phyloP scores from a whole-genome alignment of 2,113 vertebrate genomes.

The Gnathonemus echidnorhynchus region DNA sequence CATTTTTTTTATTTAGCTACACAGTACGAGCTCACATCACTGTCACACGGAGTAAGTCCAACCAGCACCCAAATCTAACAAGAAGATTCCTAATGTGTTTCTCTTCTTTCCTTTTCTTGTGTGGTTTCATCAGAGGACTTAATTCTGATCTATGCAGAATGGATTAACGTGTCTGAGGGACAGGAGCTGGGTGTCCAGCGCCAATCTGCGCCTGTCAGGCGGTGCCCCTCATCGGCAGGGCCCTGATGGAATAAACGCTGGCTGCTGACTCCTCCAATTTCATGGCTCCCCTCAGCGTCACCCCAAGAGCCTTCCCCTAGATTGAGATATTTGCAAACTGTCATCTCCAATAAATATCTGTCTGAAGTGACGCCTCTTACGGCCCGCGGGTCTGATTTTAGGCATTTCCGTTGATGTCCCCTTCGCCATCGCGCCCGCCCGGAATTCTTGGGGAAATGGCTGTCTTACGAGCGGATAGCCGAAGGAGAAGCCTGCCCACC shows the following conservation, averaged over 20 bases:
- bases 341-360: conserved; percentile 96
- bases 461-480: conserved; percentile 29
- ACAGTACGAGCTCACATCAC: not conserved
- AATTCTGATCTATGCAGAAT: conserved; percentile 61
- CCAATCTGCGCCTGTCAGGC: conserved; percentile 71
- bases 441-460: conserved; percentile 40
- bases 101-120: conserved; percentile 34
- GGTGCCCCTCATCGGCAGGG: conserved; percentile 72
- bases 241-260: conserved; percentile 86
- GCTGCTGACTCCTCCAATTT: conserved; percentile 94
- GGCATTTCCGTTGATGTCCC: conserved; percentile 33
- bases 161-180: conserved; percentile 51
- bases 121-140: conserved; percentile 60
- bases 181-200: conserved; percentile 48
- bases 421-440: conserved; percentile 43
- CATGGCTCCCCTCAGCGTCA: conserved; percentile 76
- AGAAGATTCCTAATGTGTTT: not conserved
- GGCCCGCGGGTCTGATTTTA: conserved; percentile 48
- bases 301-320: conserved; percentile 73
- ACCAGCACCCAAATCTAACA: not conserved
- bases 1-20: not conserved
- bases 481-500: conserved; percentile 33
- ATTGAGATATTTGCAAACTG: conserved; percentile 99
- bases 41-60: not conserved
- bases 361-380: conserved; percentile 67